These are phyloP conservation scores for Gyrodactylus salaris DNA, from an alignment of 1,140 invertebrate species.

Conservation along the genomic window DNA sequence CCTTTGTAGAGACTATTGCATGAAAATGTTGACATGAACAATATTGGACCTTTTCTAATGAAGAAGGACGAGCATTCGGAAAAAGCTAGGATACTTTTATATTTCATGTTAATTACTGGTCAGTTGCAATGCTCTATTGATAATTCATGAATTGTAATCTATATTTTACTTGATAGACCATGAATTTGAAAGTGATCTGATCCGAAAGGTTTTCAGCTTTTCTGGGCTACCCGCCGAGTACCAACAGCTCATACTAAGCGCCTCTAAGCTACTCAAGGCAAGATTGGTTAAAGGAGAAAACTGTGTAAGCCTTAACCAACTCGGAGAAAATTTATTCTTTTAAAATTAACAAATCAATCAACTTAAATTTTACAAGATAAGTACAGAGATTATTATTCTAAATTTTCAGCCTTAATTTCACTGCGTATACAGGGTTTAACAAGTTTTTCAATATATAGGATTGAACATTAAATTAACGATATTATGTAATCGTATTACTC, in stretches of 20 bases:
- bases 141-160: too few relatives aligned
- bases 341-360: too few relatives aligned
- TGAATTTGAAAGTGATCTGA: background rate
- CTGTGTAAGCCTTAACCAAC: background rate
- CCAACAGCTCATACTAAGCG: background rate
- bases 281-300: background rate
- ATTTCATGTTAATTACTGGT: background rate
- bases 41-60: background rate
- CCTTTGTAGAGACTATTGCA: background rate
- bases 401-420: too few relatives aligned
- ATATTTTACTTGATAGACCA: background rate
- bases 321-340: background rate
- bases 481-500: too few relatives aligned
- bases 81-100: background rate
- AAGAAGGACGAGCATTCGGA: background rate
- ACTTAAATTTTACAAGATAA: too few relatives aligned
- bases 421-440: too few relatives aligned
- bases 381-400: too few relatives aligned
- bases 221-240: background rate
- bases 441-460: too few relatives aligned
- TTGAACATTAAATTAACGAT: too few relatives aligned
- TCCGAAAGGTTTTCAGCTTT: background rate
- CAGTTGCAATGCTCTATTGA: background rate
- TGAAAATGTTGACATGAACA: background rate
- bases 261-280: background rate